Evolutionary conservation across 2,888 invertebrate species (phyloP), one percentile per base, ranked within the genome.

Genomic region (Copidosoma aretas): DNA sequence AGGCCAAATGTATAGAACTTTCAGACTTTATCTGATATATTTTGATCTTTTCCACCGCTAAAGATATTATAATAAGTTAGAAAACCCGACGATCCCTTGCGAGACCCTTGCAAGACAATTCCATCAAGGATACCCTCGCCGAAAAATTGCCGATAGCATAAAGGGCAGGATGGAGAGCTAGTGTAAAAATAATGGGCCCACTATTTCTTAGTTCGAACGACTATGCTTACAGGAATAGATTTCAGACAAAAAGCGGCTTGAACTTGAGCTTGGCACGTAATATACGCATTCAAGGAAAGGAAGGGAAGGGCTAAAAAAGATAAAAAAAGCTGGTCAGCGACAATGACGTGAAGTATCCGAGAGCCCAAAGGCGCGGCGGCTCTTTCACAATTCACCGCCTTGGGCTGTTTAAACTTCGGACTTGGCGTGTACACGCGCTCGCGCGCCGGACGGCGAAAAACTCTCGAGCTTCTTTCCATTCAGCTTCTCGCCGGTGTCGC

Each of bases 361-460:
- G 62, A 71, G 52, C 62, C 62, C 41, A 59, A 62, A 62, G 46
- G 39, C 17, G 32, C 41, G 54, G 17, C 19, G 3, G 58, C 49
- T 49, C 46, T 46, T 60, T 56, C 32, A 41, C 60, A 19, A 59
- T 54, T 65, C 65, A 51, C 64, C 46, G 70, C 70, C 70, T 51
- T 58, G 61, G 71, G 71, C 71, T 71, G 62, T 71, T 71, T 71
- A 67, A 67, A 71, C 70, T 70, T 67, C 43, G 60, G 63, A 67
- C 61, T 58, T 68, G 46, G 5, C 54, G 46, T 32, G 32, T 39
- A 22, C 24, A 58, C 4, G 32, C 3, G 17, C 39, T 24, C 15
- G 1, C 21, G 4, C 15, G 8, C 41, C 1, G 39, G n/a, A 17
- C 24, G 5, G 43, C 8, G 32, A 32, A 32, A 32, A 32, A 32